phyloP scores from a whole-genome alignment of 2,888 invertebrate genomes.

The Acrocyrtus sp. region DNA sequence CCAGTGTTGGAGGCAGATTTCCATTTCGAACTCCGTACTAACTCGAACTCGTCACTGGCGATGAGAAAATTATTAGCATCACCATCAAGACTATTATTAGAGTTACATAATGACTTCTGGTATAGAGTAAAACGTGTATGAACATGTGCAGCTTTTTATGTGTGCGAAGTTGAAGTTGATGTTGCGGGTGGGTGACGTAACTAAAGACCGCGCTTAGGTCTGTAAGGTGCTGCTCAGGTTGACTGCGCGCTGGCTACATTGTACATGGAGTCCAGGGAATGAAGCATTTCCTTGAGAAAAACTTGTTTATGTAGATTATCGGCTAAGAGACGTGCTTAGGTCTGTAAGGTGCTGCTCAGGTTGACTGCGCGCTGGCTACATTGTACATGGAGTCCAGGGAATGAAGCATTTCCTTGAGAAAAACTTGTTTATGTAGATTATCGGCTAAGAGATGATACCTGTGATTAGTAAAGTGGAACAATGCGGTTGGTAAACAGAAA shows the following conservation, averaged over 20 bases:
- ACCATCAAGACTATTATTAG: too few relatives aligned
- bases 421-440: too few relatives aligned
- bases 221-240: too few relatives aligned
- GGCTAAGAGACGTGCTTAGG: not conserved
- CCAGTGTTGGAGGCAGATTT: slow-evolving; percentile 18
- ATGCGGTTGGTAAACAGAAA: not conserved
- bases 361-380: not conserved
- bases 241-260: not conserved
- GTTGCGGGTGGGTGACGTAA: not conserved
- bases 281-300: not conserved
- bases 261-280: not conserved
- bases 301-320: not conserved
- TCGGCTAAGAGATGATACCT: too few relatives aligned
- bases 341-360: not conserved
- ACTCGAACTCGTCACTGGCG: slow-evolving; percentile 20
- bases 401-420: slow-evolving; percentile 26
- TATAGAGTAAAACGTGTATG: not conserved
- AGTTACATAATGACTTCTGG: slow-evolving; percentile 21
- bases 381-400: not conserved
- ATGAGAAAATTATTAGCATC: too few relatives aligned
- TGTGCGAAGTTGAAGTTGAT: not conserved
- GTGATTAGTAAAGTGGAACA: too few relatives aligned
- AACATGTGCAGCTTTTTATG: not conserved
- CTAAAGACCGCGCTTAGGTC: not conserved
- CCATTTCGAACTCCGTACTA: slow-evolving; percentile 6